Evolutionary conservation across 2,888 invertebrate genomes (phyloP), one percentile per base, ranked within the genome.

Genomic region (Norana najaformis): DNA sequence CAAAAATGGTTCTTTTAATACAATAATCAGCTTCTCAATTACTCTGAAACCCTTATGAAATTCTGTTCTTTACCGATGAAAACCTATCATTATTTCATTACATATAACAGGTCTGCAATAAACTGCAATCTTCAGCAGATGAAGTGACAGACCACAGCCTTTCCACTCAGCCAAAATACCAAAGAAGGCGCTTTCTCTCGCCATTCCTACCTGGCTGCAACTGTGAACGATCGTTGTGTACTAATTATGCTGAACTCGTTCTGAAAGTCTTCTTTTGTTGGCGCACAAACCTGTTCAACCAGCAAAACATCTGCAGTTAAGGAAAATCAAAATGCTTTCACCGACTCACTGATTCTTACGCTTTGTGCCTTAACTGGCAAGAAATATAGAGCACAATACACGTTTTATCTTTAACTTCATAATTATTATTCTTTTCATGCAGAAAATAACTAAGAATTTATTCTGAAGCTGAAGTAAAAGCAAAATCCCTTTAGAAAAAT

Each of bases 211-310:
- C 95, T 95, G 30, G 96, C 96, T 90, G 95, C 94, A 18, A 96
- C 93, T 82, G 95, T 96, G 93, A 96, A 96, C 89, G 96, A 96
- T 39, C 96, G 93, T 88, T 95, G 95, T 20, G 95, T 95, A 91
- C 95, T 95, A 90, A 96, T 95, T 90, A 96, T 95, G 93, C 95
- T 96, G 93, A 96, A 96, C 93, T 96, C 96, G 92, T 95, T 95
- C 91, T 95, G 94, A 92, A 95, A 95, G 91, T 96, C 96, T 92
- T 95, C 95, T 90, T 94, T 93, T 35, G 92, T 92, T 13, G 93
- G 92, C 38, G 92, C 92, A 47, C 91, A 93, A 37, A 94, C 94
- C 94, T 94, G 91, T 3, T 91, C 14, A 69, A 69, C 0, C 30
- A n/a, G n/a, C 30, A 69, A n/a, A 69, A 30, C 69, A 69, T 23